A percentile compares a stretch with the other conserved stretches of the same genome.
Conservation (phyloP, 2,888 invertebrate species). For the Epicampocera succincta region DNA sequence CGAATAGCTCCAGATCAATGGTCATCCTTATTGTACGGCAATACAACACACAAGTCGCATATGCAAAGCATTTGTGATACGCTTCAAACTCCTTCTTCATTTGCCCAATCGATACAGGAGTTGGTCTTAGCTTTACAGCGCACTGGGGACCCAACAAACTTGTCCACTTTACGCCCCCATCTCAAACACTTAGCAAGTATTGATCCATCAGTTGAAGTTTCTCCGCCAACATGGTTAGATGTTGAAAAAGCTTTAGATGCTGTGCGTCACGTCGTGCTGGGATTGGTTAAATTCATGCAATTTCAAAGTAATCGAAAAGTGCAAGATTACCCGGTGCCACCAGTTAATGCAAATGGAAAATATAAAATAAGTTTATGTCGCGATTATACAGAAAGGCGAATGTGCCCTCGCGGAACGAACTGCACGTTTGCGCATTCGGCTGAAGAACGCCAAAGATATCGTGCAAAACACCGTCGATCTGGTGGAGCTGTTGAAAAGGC, state of each 20-base stretch:
- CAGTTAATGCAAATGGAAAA: constrained; percentile 85
- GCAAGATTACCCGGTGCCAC: constrained; percentile 83
- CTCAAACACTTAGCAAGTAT: constrained; percentile 93
- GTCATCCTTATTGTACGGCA: constrained; percentile 98
- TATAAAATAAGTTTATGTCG: constrained; percentile 96
- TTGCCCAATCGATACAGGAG: constrained; percentile 95
- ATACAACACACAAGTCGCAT: constrained; percentile 96
- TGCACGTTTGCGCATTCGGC: constrained; percentile 97
- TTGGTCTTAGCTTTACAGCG: constrained; percentile 94
- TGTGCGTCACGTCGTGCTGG: constrained; percentile 87
- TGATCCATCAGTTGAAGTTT: constrained; percentile 90
- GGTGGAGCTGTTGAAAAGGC: constrained; percentile 54
- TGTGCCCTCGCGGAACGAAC: constrained; percentile 92
- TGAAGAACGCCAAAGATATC: constrained; percentile 92
- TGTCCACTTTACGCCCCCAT: constrained; percentile 89
- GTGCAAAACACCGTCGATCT: constrained; percentile 84
- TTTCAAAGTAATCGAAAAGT: constrained; percentile 87
- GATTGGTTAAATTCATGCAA: constrained; percentile 89
- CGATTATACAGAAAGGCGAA: constrained; percentile 89
- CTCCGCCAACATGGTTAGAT: constrained; percentile 85
- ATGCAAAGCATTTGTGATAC: constrained; percentile 97
- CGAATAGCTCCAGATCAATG: constrained; percentile 99
- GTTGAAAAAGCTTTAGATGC: constrained; percentile 87
- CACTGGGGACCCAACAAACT: constrained; percentile 91
- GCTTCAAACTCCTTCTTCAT: constrained; percentile 95